Evolutionary conservation across 1,140 invertebrate genomes (phyloP), one percentile per base, ranked within the genome.

Genomic region (Microplitis demolitor): DNA sequence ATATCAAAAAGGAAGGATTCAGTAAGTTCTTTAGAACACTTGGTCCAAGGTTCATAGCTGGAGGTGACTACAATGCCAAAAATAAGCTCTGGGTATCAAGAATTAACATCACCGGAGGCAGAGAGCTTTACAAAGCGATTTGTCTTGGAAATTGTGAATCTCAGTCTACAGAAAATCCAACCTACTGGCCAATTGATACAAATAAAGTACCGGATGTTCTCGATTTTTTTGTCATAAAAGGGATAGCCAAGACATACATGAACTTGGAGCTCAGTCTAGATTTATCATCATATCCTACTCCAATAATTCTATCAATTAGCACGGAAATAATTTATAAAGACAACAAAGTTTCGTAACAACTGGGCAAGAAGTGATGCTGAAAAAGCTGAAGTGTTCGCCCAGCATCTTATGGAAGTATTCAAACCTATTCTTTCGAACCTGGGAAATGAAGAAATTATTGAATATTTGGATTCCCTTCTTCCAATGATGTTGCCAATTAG

Each of bases 131-230:
- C 16, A 74, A 70, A 58, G 58, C 71, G 3, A 74, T 73, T 16
- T 56, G 58, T 11, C n/a, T 58, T 13, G 67, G 67, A 37, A 70
- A 63, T 3, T 69, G 63, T 31, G 45, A 77, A 16, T 64, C 24
- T 33, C n/a, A 76, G n/a, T 73, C 75, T 24, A 66, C 71, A 16
- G 72, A 74, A 31, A n/a, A 73, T 45, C 74, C 78, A 66, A 71
- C 80, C 67, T 83, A 83, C 60, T 83, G 78, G 80, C 81, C 80
- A 11, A 78, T 79, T 31, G 81, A 83, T 54, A 54, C 16, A 33
- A 77, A 62, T 45, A 82, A 82, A 74, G 77, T 75, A 14, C 78
- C 83, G 9, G 81, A 85, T 51, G 6, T 82, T n/a, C 61, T 83
- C 8, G 79, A 82, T 63, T 77, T 81, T 35, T 76, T 71, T 14